phyloP scores from a whole-genome alignment of 23 tunicate species.

The Oikopleura dioica region DNA sequence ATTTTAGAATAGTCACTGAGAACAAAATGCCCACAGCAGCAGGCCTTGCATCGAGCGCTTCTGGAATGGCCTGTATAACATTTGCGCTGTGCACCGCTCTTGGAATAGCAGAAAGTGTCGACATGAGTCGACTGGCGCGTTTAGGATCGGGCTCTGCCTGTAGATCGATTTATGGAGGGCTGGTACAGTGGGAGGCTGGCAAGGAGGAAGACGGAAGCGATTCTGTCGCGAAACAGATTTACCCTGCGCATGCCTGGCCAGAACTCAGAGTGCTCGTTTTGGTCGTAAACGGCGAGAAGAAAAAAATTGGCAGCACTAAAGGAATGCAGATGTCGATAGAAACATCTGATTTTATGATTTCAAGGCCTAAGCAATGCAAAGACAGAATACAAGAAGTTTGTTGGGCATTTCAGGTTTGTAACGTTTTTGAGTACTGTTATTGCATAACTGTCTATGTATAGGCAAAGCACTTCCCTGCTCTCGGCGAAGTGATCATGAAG shows the following conservation, averaged over 20 bases:
- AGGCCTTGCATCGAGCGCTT: slow-evolving; percentile 71
- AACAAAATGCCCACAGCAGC: slow-evolving; percentile 82
- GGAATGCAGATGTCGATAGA: slow-evolving; percentile 51
- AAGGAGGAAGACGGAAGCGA: slow-evolving; percentile 26
- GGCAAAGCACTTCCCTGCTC: slow-evolving; percentile 26
- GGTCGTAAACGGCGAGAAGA: slow-evolving; percentile 22
- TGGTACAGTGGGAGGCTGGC: slow-evolving; percentile 53
- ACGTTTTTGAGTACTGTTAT: no score
- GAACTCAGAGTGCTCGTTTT: slow-evolving; percentile 45
- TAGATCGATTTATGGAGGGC: slow-evolving; percentile 37
- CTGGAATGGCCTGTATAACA: slow-evolving; percentile 56
- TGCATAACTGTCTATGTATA: no score
- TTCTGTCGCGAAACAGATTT: slow-evolving; percentile 26
- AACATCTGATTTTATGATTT: slow-evolving; percentile 18
- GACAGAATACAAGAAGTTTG: slow-evolving; percentile 19
- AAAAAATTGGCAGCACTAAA: slow-evolving; percentile 42
- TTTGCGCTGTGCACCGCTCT: slow-evolving; percentile 22
- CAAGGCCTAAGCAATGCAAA: slow-evolving; percentile 1
- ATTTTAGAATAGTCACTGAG: slow-evolving; percentile 11
- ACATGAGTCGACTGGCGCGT: slow-evolving; percentile 31
- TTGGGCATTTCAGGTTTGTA: slow-evolving; percentile 23
- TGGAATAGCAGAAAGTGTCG: slow-evolving; percentile 18
- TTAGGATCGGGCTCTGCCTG: slow-evolving; percentile 72
- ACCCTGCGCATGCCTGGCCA: slow-evolving; percentile 39
- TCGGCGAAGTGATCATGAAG: slow-evolving; percentile 39